Percentiles rank a stretch among this genome's conserved stretches.
Evolutionary conservation across 1,140 invertebrate species (phyloP).

Genomic region (Himalopsyche phryganea): DNA sequence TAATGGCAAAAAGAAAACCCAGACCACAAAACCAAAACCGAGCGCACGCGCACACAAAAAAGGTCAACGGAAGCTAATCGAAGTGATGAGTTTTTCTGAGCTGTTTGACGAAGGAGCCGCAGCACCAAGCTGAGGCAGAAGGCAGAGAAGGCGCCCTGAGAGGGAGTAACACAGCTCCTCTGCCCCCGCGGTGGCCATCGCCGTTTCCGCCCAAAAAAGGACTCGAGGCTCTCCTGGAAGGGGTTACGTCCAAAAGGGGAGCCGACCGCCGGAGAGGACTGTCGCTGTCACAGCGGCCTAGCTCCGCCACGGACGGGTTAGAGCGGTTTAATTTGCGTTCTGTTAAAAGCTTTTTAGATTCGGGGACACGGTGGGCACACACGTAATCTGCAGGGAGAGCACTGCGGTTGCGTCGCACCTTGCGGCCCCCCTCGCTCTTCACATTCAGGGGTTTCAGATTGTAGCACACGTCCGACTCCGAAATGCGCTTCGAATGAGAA

Average conservation of each 20-base stretch:
- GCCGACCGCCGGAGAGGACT: constrained; percentile 28
- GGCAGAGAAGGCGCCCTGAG: constrained; percentile 47
- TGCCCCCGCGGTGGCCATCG: neutral
- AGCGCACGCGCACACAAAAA: constrained; percentile 17
- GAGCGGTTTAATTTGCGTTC: constrained; percentile 49
- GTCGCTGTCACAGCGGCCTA: constrained; percentile 35
- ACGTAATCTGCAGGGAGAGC: constrained; percentile 44
- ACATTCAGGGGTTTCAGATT: constrained; percentile 29
- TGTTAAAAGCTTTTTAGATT: constrained; percentile 41
- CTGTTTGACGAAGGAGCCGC: constrained; percentile 58
- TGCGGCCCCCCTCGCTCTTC: constrained; percentile 16
- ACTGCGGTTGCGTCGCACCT: constrained; percentile 43
- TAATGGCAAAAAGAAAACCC: constrained; percentile 10
- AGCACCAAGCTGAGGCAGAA: constrained; percentile 60
- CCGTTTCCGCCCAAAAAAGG: neutral
- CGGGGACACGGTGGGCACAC: constrained; percentile 40
- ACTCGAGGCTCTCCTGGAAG: constrained; percentile 14
- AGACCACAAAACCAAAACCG: constrained; percentile 32
- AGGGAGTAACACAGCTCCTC: constrained; percentile 34
- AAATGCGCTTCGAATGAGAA: constrained; percentile 34
- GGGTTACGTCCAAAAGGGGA: constrained; percentile 30
- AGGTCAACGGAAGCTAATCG: constrained; percentile 44
- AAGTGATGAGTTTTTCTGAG: constrained; percentile 60
- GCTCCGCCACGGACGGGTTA: constrained; percentile 47
- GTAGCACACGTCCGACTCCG: constrained; percentile 31